Percentiles rank a stretch among this genome's conserved stretches.
These are phyloP conservation scores for Epinephelus awoara DNA, from an alignment of 2,797 vertebrate species.

Conservation along the genomic window DNA sequence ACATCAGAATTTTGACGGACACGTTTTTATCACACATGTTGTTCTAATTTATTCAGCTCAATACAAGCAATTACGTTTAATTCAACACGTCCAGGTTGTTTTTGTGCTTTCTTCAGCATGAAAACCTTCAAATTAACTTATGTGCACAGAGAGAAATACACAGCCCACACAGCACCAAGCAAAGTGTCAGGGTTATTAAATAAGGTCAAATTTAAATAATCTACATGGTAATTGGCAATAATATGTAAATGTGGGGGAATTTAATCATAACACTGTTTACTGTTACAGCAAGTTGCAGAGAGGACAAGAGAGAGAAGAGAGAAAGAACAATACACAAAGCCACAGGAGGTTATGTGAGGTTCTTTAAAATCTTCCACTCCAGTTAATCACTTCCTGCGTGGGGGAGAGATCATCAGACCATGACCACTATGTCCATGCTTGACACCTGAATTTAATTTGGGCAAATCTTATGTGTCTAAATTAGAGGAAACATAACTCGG, in stretches of 20 bases:
- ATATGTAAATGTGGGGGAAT: not conserved
- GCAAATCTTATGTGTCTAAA: slow-evolving; percentile 12
- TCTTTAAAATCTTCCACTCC: slow-evolving; percentile 33
- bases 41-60: not conserved
- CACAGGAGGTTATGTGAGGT: slow-evolving; percentile 10
- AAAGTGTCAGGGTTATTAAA: not conserved
- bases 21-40: not conserved
- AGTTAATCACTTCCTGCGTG: slow-evolving; percentile 40
- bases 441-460: slow-evolving; percentile 14
- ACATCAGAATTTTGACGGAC: not conserved
- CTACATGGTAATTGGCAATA: not conserved
- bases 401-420: slow-evolving; percentile 15
- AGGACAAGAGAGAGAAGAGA: not conserved
- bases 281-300: not conserved
- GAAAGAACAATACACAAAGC: not conserved
- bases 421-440: slow-evolving; percentile 20
- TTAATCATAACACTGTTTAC: slow-evolving; percentile 5
- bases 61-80: not conserved
- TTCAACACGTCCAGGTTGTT: not conserved
- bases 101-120: not conserved
- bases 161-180: not conserved
- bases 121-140: not conserved
- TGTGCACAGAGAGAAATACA: not conserved
- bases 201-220: slow-evolving; percentile 6
- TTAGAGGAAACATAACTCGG: not conserved